Base-by-base conservation (phyloP, 2,113 vertebrate species). In the Craseonycteris thonglongyai region DNA sequence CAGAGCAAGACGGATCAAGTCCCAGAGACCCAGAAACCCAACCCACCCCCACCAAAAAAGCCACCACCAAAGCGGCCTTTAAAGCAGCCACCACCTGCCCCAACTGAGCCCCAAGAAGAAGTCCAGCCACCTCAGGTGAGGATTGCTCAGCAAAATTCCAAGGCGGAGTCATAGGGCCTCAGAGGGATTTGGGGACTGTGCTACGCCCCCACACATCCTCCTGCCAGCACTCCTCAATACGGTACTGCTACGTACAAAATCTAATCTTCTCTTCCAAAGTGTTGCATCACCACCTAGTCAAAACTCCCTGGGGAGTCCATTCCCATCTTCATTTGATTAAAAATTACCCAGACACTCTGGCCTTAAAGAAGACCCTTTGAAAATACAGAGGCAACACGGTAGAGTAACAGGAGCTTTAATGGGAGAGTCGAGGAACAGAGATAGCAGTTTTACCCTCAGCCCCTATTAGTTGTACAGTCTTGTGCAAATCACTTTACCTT, bases 51-150 rank as follows among this genome's bases (percentile, higher is more conserved):
- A 28, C 11, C 35, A 51, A 91, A 92, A 30, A 80, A 92, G 2
- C 51, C 89, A 82, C 26, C 80, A 42, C 88, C 93, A 58, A 92
- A 85, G 68, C 38, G 45, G 4, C 80, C 95, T 97, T 49, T 24
- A 63, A 96, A 96, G 56, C 95, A 96, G 35, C 69, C 95, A 42
- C 40, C 94, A 24, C 72, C 93, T n/a, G 38, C 81, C 3, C 92
- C 95, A 30, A 21, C 92, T 68, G 74, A 94, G 24, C 90, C 90
- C 26, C 66, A 92, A 71, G 95, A 90, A 11, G 96, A 97, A 24
- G 33, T 30, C 7, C 88, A 86, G 47, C 66, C 92, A 16, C 93
- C 92, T 71, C 95, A 88, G 92, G 95, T 98, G 83, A 97, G 88
- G 28, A 40, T 45, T 38, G 15, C 38, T n/a, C 12, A 30, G 28